Conservation (phyloP, 2,113 vertebrate genomes). For the Nyctibius bracteatus region DNA sequence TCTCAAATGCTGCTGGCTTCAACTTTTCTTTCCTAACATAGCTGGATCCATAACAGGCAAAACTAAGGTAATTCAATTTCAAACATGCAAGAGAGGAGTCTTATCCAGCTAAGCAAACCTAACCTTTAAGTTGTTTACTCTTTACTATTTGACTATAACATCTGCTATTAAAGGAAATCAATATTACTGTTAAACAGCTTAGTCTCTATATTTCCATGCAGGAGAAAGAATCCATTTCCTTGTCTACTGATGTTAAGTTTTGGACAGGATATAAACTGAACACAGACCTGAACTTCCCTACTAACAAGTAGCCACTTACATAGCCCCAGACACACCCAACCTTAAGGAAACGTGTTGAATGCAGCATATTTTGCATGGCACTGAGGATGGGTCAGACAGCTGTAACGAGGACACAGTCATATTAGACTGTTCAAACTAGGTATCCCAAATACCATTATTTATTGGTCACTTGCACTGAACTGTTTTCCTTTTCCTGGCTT, state of each 20-base stretch:
- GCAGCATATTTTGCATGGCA: not conserved
- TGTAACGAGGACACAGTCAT: not conserved
- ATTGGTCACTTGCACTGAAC: not conserved
- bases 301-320: not conserved
- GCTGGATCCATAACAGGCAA: not conserved
- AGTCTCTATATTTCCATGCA: not conserved
- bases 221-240: not conserved
- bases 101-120: not conserved
- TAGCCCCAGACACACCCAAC: not conserved
- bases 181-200: not conserved
- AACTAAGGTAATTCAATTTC: not conserved
- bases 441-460: not conserved
- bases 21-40: not conserved
- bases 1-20: not conserved
- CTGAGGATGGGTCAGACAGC: not conserved
- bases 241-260: not conserved
- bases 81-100: not conserved
- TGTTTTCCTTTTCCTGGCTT: not conserved
- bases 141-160: not conserved
- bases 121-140: conserved; percentile 7
- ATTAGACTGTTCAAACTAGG: not conserved
- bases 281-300: not conserved
- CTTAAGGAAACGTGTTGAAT: not conserved
- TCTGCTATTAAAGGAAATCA: not conserved
- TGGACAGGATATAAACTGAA: not conserved